Evolutionary conservation across 1,140 invertebrate genomes (phyloP).

Genomic region (Drosophila sulfurigaster): DNA sequence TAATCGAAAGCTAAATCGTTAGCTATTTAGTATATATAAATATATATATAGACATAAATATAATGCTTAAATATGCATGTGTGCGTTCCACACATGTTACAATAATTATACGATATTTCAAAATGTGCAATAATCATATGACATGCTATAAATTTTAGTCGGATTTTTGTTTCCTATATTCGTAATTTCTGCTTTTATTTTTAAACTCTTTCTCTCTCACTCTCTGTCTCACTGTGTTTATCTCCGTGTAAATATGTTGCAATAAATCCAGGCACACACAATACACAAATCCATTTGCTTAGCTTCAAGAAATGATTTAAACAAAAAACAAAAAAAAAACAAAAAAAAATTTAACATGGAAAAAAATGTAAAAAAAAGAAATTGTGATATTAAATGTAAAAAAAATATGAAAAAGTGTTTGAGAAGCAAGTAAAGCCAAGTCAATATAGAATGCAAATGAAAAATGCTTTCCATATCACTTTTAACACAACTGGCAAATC

Average conservation of each 20-base stretch:
- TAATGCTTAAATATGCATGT: constrained; percentile 20
- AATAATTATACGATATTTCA: constrained; percentile 45
- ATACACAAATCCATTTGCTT: constrained; percentile 56
- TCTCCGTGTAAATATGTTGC: constrained; percentile 53
- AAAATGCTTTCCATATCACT: constrained; percentile 81
- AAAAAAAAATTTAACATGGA: constrained; percentile 33
- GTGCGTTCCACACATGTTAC: constrained; percentile 38
- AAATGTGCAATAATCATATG: constrained; percentile 80
- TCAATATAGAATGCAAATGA: constrained; percentile 48
- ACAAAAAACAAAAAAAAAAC: constrained; percentile 35
- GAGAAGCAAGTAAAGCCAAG: constrained; percentile 31
- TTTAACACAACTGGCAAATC: constrained; percentile 69
- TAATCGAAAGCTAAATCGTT: constrained; percentile 50
- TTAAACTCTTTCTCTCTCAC: constrained; percentile 39
- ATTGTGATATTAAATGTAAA: constrained; percentile 81
- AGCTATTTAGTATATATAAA: constrained; percentile 54
- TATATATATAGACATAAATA: constrained; percentile 50
- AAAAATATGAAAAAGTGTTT: constrained; percentile 39
- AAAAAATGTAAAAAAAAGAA: constrained; percentile 61
- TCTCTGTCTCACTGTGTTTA: background rate
- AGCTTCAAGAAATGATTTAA: constrained; percentile 58
- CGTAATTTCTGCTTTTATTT: constrained; percentile 63
- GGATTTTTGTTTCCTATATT: constrained; percentile 77
- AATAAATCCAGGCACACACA: constrained; percentile 43
- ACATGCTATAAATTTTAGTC: constrained; percentile 77